These are phyloP conservation scores for Aleiodes testaceus DNA, from an alignment of 2,888 invertebrate species.

Conservation along the genomic window DNA sequence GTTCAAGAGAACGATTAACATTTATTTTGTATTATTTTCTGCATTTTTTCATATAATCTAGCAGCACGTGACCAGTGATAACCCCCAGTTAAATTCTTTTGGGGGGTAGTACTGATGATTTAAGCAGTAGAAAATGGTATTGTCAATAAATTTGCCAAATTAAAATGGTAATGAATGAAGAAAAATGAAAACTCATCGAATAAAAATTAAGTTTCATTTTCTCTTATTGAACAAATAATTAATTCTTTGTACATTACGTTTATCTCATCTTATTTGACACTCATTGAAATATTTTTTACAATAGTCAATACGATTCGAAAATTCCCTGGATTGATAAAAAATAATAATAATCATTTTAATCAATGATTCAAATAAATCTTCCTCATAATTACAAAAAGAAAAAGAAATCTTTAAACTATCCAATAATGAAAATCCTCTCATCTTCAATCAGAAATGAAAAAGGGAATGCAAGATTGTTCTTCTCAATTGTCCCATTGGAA, in stretches of 20 bases:
- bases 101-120: too few species aligned
- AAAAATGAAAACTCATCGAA: neutral
- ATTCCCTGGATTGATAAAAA: neutral
- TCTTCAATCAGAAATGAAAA: neutral
- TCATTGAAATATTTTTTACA: slow-evolving; percentile 18
- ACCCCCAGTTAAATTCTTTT: too few species aligned
- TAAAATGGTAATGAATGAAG: neutral
- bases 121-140: too few species aligned
- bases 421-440: neutral
- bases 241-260: slow-evolving; percentile 31
- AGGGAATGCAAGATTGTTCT: neutral
- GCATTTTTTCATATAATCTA: neutral
- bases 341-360: neutral
- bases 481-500: neutral
- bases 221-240: slow-evolving; percentile 29
- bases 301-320: neutral
- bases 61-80: too few species aligned
- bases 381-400: too few species aligned
- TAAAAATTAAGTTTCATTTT: slow-evolving; percentile 19
- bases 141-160: neutral
- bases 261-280: neutral
- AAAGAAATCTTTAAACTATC: too few species aligned
- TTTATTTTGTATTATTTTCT: neutral
- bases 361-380: too few species aligned
- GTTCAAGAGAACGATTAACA: slow-evolving; percentile 15